Base-by-base conservation (phyloP, 2,797 vertebrate species). In the Lemur catta region DNA sequence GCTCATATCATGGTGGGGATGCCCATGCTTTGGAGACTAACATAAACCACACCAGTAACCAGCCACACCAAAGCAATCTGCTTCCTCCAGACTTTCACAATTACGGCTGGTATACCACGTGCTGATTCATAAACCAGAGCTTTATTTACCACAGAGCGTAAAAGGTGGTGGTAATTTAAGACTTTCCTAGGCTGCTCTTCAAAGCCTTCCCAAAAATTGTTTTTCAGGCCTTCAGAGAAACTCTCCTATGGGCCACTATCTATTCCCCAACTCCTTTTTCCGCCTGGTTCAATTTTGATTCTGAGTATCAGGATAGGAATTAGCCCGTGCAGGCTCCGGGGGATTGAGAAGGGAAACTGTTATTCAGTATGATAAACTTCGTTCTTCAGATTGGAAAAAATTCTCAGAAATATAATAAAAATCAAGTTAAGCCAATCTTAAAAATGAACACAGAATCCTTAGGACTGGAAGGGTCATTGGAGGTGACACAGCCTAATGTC, bases 341-440 rank as follows among this genome's bases (percentile, higher is more conserved):
- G 17, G 41, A 43, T n/a, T 52, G 43, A 87, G 79, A 84, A 71
- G 59, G 89, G 24, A 89, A 96, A 90, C n/a, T 63, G 28, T 92
- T 81, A 59, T 59, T 59, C 4, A 28, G 11, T 28, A 67, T 38
- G 90, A 69, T 57, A 90, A 94, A 92, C 87, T 67, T 94, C 24
- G 90, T 85, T 33, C 43, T 97, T 92, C 24, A 72, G 82, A 52
- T 46, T 69, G 28, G 46, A 79, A 94, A 87, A 94, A 84, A 63
- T 71, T 86, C 74, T 89, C 71, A 86, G 76, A 96, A 95, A 97
- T 86, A 46, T 96, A 97, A 93, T 50, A 91, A 81, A 95, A 95
- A 46, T 86, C 7, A 38, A 94, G 78, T 81, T 94, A 85, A 95
- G 38, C 50, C 78, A 71, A 59, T 75, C 35, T 86, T 80, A 71